phyloP scores from a whole-genome alignment of 2,888 invertebrate genomes.

The Drosophila gaucha region DNA sequence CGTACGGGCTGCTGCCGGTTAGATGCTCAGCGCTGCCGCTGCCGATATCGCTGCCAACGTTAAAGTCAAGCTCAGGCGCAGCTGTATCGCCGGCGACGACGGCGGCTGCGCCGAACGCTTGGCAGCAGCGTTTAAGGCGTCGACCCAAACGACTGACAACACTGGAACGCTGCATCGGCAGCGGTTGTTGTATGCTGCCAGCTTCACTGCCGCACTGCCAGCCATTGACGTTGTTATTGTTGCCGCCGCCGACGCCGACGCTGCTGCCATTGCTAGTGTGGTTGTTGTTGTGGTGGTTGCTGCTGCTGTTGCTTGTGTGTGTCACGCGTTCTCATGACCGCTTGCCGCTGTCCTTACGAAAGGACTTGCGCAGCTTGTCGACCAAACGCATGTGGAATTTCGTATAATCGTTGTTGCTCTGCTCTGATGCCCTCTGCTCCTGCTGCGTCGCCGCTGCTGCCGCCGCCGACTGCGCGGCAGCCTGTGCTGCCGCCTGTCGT shows the following conservation, averaged over 20 bases:
- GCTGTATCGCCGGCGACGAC: constrained; percentile 13
- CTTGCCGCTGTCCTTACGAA: constrained; percentile 85
- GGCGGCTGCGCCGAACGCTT: constrained; percentile 43
- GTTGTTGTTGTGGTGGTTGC: constrained; percentile 18
- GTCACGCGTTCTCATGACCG: constrained; percentile 80
- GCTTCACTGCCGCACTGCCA: constrained; percentile 20
- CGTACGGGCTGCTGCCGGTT: constrained; percentile 56
- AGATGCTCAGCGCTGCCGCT: constrained; percentile 64
- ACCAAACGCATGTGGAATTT: constrained; percentile 90
- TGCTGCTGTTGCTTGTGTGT: constrained; percentile 29
- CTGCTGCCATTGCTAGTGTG: constrained; percentile 6
- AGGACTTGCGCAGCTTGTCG: constrained; percentile 89
- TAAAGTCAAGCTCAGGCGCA: constrained; percentile 27
- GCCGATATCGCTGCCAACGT: neutral
- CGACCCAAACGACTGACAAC: constrained; percentile 73
- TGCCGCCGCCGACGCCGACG: constrained; percentile 11
- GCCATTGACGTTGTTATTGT: constrained; percentile 23
- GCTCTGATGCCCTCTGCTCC: constrained; percentile 24
- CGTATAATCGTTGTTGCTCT: constrained; percentile 87
- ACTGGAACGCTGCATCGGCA: constrained; percentile 19
- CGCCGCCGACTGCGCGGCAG: constrained; percentile 58
- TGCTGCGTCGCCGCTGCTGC: constrained; percentile 34
- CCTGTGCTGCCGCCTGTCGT: constrained; percentile 61
- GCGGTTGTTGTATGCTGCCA: constrained; percentile 10
- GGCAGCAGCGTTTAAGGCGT: constrained; percentile 75